Evolutionary conservation across 1,140 invertebrate species (phyloP), one percentile per base, ranked within the genome.

Genomic region (Neotoxoptera formosana): DNA sequence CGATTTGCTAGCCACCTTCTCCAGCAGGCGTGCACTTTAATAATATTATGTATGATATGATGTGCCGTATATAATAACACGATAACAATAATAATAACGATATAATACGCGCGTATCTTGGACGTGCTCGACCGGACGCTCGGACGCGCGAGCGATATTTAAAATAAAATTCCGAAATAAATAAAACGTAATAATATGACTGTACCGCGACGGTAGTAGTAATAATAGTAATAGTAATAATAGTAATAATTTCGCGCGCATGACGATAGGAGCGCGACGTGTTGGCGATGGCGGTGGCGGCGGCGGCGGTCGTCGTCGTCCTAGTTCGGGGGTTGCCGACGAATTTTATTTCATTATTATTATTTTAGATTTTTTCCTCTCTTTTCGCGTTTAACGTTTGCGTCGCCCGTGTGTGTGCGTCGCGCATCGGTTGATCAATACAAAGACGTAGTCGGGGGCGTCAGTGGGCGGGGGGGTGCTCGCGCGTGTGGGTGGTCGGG

Each of bases 381-480:
- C 60, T 51, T 41, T 36, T 51, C 91, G 91, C 67, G 88, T 56
- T 89, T 34, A 47, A 23, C 41, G 41, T n/a, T 67, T 36, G 45
- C 67, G 90, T 83, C 90, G 91, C 47, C 17, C 34, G 47, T 51
- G 91, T 41, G 53, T 60, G 88, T 41, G 34, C n/a, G 76, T 48
- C 91, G 67, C 76, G 47, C 91, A 60, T 53, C 67, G 81, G 91
- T 93, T 93, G 91, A 93, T 93, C 91, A 93, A 93, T 93, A 93
- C 91, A 93, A 93, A 93, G 91, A 84, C 91, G 76, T 92, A 36
- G 91, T 83, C 34, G 34, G 30, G 20, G 60, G 90, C 14, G 47
- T 25, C 45, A 81, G 91, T 92, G 20, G 90, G 25, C 56, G 25
- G 17, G 41, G 56, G 6, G 90, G 36, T 45, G 17, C 1, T 2